These are phyloP conservation scores for Chondrilla cf. caribensis DNA, from an alignment of 37 sponge, comb jelly and placozoan genomes.

Conservation along the genomic window DNA sequence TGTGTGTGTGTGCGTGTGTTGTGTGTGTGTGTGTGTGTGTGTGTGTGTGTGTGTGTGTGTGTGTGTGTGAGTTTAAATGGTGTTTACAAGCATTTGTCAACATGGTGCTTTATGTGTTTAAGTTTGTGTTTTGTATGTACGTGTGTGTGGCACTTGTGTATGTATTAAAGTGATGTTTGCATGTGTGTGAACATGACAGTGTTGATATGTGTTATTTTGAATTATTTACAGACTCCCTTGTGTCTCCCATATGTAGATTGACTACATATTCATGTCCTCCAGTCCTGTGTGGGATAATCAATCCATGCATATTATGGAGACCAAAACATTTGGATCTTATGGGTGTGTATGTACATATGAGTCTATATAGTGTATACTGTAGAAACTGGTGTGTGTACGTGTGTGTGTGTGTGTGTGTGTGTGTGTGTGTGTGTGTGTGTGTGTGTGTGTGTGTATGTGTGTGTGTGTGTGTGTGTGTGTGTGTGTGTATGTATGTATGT, in stretches of 20 bases:
- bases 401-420: slow-evolving; percentile 7
- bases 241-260: slow-evolving; percentile 21
- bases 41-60: too few species aligned
- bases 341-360: neutral
- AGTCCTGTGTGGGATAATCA: neutral
- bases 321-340: neutral
- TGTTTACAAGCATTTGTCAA: too few species aligned
- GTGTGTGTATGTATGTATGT: too few species aligned
- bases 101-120: neutral
- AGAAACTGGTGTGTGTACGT: neutral
- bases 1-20: too few species aligned
- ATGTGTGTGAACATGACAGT: neutral
- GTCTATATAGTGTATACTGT: neutral
- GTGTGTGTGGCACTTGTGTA: neutral
- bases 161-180: neutral
- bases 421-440: neutral
- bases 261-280: slow-evolving; percentile 4
- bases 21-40: too few species aligned
- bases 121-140: neutral
- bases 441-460: neutral
- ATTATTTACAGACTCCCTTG: neutral
- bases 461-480: too few species aligned
- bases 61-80: too few species aligned
- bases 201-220: neutral
- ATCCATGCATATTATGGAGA: neutral